A percentile compares a stretch with the other conserved stretches of the same genome.
phyloP scores from a whole-genome alignment of 2,113 vertebrate species.

The Promerops cafer region DNA sequence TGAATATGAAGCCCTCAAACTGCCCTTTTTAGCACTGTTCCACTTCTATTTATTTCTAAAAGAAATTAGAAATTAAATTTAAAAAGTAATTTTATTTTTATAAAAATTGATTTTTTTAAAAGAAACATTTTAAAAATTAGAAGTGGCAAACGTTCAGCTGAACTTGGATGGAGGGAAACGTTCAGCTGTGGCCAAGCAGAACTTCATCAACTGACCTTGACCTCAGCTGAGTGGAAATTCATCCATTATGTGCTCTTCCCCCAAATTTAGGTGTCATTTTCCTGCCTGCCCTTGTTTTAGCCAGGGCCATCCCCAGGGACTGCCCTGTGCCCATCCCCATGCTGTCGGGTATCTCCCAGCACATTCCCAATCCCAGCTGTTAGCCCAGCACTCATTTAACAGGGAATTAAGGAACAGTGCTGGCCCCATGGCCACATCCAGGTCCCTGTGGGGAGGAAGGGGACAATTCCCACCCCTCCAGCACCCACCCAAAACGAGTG shows the following conservation, averaged over 20 bases:
- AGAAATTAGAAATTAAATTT: neutral
- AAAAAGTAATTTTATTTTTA: neutral
- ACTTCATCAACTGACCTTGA: neutral
- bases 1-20: neutral
- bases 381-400: rapidly evolving
- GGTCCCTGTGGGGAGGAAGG: rapidly evolving
- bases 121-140: neutral
- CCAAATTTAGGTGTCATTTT: neutral
- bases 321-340: neutral
- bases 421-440: neutral
- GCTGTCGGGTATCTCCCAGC: rapidly evolving
- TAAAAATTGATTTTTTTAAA: neutral
- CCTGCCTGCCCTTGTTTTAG: neutral
- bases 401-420: neutral
- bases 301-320: rapidly evolving
- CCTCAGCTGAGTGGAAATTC: neutral
- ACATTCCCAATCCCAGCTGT: neutral
- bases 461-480: neutral
- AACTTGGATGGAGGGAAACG: rapidly evolving
- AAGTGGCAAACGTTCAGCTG: neutral
- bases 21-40: neutral
- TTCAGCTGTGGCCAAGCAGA: neutral
- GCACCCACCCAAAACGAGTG: neutral
- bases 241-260: rapidly evolving
- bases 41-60: neutral